Evolutionary conservation across 2,797 vertebrate species (phyloP).

Genomic region (Tokudaia muenninki): DNA sequence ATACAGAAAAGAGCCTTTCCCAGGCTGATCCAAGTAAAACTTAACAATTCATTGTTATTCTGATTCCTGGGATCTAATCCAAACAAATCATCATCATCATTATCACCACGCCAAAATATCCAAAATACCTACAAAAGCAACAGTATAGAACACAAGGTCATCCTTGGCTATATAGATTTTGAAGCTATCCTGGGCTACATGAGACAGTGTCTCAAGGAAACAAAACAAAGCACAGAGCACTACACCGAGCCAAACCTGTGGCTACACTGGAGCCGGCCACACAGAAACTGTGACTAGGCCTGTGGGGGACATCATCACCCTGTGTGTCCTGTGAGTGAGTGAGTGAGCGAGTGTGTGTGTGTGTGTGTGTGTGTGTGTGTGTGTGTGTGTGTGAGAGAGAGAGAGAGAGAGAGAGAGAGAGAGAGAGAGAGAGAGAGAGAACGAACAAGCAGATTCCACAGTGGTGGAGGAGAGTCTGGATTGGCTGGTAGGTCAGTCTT

Average conservation of each 20-base stretch:
- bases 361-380: too few species aligned
- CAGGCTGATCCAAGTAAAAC: not conserved
- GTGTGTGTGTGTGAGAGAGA: not conserved
- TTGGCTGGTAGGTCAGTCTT: not conserved
- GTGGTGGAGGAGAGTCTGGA: too few species aligned
- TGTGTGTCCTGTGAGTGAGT: not conserved
- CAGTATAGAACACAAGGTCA: not conserved
- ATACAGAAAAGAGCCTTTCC: not conserved
- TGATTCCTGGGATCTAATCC: not conserved
- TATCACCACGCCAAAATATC: not conserved
- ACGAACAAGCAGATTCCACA: too few species aligned
- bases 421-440: too few species aligned
- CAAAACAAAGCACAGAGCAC: too few species aligned
- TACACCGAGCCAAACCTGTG: rapidly evolving
- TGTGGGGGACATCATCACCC: not conserved
- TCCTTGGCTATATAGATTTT: not conserved
- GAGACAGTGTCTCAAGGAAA: not conserved
- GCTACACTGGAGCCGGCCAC: not conserved
- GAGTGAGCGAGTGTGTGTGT: not conserved
- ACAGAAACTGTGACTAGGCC: not conserved
- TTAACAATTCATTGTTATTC: not conserved
- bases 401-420: too few species aligned
- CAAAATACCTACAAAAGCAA: not conserved
- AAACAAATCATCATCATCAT: not conserved
- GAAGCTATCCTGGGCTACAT: not conserved